A percentile compares a stretch with the other conserved stretches of the same genome.
These are phyloP conservation scores for Branchinecta lynchi DNA, from an alignment of 1,140 invertebrate genomes.

Conservation along the genomic window DNA sequence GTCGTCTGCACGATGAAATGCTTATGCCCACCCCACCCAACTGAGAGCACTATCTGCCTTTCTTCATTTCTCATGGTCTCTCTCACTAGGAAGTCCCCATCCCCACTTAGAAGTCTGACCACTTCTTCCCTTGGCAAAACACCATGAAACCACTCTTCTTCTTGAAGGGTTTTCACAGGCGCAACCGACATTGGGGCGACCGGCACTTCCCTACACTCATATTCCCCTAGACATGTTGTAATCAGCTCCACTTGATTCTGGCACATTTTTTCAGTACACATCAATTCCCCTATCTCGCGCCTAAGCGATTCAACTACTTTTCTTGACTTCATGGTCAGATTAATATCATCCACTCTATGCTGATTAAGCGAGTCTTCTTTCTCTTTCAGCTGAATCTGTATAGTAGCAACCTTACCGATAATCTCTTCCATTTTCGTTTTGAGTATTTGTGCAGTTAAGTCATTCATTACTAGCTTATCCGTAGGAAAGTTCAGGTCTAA, in stretches of 20 bases:
- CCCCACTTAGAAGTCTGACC: slow-evolving; percentile 63
- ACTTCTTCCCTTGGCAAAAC: slow-evolving; percentile 90
- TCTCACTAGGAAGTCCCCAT: slow-evolving; percentile 86
- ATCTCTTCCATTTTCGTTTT: slow-evolving; percentile 51
- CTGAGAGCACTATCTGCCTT: slow-evolving; percentile 79
- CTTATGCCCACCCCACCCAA: slow-evolving; percentile 87
- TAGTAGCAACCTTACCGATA: not conserved
- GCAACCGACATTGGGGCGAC: slow-evolving; percentile 6
- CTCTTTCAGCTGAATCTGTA: slow-evolving; percentile 28
- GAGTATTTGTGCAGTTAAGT: slow-evolving; percentile 72
- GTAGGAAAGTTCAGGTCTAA: slow-evolving; percentile 44
- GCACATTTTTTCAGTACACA: slow-evolving; percentile 62
- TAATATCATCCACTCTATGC: slow-evolving; percentile 27
- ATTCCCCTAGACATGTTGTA: slow-evolving; percentile 57
- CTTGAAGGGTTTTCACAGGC: slow-evolving; percentile 28
- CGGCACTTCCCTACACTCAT: slow-evolving; percentile 72
- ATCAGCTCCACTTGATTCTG: slow-evolving; percentile 63
- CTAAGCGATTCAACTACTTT: slow-evolving; percentile 27
- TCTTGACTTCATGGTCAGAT: slow-evolving; percentile 24
- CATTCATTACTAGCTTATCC: slow-evolving; percentile 73
- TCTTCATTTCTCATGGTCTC: slow-evolving; percentile 86
- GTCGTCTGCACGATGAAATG: slow-evolving; percentile 96
- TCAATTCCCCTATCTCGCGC: slow-evolving; percentile 41
- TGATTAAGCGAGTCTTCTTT: slow-evolving; percentile 27
- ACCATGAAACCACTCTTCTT: slow-evolving; percentile 95